These are phyloP conservation scores for Pipra filicauda DNA, from an alignment of 2,113 vertebrate species.

Conservation along the genomic window DNA sequence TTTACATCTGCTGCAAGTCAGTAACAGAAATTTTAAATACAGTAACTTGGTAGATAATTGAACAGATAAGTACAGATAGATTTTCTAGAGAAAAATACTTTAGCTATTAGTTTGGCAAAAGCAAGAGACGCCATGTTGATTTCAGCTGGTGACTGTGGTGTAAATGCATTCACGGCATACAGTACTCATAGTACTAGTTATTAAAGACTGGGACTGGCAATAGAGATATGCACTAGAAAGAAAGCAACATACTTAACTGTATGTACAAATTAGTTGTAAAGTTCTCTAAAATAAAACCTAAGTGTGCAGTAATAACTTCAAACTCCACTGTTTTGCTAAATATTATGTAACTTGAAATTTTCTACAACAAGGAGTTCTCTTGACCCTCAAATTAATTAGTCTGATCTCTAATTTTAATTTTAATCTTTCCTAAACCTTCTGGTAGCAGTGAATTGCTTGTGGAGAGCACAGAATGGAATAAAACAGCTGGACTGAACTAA, in stretches of 20 bases:
- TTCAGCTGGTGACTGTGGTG: neutral
- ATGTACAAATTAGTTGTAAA: neutral
- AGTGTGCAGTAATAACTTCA: neutral
- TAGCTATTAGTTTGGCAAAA: neutral
- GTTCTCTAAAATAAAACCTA: neutral
- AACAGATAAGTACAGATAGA: neutral
- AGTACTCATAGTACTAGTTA: neutral
- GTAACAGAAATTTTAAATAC: neutral
- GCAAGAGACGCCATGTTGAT: neutral
- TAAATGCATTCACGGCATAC: neutral
- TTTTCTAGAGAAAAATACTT: neutral
- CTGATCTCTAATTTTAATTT: conserved; percentile 25
- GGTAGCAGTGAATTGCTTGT: conserved; percentile 15
- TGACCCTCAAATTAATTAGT: conserved; percentile 28
- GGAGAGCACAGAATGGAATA: neutral
- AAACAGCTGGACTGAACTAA: conserved; percentile 9
- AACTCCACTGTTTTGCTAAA: neutral
- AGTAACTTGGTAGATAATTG: neutral
- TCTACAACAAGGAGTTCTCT: neutral
- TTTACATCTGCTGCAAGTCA: neutral
- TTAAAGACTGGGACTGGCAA: neutral
- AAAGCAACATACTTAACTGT: neutral
- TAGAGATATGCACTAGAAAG: neutral
- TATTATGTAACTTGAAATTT: neutral
- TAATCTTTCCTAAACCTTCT: conserved; percentile 3